Conservation (phyloP, 2,113 vertebrate genomes). For the Lagenorhynchus albirostris region DNA sequence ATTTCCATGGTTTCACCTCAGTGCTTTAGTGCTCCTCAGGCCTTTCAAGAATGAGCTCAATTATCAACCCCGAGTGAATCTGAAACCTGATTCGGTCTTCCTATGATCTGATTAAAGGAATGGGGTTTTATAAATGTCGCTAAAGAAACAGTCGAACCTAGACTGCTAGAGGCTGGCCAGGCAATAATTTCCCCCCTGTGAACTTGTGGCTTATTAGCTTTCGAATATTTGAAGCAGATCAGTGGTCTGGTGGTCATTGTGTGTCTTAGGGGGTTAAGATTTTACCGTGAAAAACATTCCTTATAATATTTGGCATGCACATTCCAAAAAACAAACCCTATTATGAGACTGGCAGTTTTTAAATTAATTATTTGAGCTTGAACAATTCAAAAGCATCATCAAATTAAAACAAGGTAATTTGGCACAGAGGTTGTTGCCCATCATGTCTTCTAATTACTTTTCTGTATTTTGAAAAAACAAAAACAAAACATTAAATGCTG, state of each 20-base stretch:
- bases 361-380: conserved; percentile 66
- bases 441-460: conserved; percentile 71
- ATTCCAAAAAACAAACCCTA: conserved; percentile 53
- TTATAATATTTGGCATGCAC: conserved; percentile 47
- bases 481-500: conserved; percentile 55
- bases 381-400: conserved; percentile 68
- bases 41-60: conserved; percentile 80
- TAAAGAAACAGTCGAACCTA: background rate
- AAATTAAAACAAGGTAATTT: conserved; percentile 71
- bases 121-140: conserved; percentile 64
- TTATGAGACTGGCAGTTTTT: conserved; percentile 54
- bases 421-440: conserved; percentile 56
- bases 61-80: conserved; percentile 78
- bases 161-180: conserved; percentile 33
- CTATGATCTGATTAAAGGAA: conserved; percentile 69
- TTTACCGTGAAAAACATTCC: conserved; percentile 59
- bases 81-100: conserved; percentile 77
- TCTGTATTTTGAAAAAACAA: conserved; percentile 73
- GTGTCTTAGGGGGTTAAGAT: conserved; percentile 39
- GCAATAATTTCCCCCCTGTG: conserved; percentile 12
- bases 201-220: conserved; percentile 51
- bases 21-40: conserved; percentile 73
- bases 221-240: conserved; percentile 43
- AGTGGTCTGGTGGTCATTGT: conserved; percentile 16
- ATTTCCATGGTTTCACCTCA: conserved; percentile 77